Evolutionary conservation across 92 coral and sea anemone species (phyloP).

Genomic region (Siderastrea siderea): DNA sequence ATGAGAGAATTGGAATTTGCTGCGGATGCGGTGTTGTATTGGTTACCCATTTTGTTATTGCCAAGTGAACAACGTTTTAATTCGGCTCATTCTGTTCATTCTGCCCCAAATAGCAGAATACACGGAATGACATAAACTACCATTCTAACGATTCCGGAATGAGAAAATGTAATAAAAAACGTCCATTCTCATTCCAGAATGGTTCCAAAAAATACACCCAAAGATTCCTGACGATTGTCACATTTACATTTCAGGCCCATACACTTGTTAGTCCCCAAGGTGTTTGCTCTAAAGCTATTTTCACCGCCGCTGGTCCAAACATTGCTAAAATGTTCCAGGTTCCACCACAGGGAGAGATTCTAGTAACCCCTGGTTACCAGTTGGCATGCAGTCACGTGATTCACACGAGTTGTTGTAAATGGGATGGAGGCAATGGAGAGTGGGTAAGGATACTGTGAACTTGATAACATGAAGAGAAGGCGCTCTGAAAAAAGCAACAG

Average conservation of each 20-base stretch:
- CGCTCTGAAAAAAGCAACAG: too few relatives aligned
- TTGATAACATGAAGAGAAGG: too few relatives aligned
- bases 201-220: background rate
- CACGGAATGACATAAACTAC: too few relatives aligned
- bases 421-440: conserved; percentile 27
- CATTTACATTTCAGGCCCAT: conserved; percentile 50
- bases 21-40: too few relatives aligned
- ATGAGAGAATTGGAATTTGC: too few relatives aligned
- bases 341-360: conserved; percentile 46
- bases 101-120: too few relatives aligned
- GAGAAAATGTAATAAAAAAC: background rate
- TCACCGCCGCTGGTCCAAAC: conserved; percentile 53
- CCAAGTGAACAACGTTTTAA: too few relatives aligned
- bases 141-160: too few relatives aligned
- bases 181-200: too few relatives aligned
- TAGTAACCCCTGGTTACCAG: conserved; percentile 49
- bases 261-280: conserved; percentile 52
- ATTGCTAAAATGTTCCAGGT: conserved; percentile 35
- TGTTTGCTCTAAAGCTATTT: conserved; percentile 46
- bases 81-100: background rate
- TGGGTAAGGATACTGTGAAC: background rate
- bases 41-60: too few relatives aligned
- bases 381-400: conserved; percentile 67
- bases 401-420: conserved; percentile 55
- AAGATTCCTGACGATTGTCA: background rate